Evolutionary conservation across 2,797 vertebrate genomes (phyloP).

Genomic region (Arctocebus calabarensis): DNA sequence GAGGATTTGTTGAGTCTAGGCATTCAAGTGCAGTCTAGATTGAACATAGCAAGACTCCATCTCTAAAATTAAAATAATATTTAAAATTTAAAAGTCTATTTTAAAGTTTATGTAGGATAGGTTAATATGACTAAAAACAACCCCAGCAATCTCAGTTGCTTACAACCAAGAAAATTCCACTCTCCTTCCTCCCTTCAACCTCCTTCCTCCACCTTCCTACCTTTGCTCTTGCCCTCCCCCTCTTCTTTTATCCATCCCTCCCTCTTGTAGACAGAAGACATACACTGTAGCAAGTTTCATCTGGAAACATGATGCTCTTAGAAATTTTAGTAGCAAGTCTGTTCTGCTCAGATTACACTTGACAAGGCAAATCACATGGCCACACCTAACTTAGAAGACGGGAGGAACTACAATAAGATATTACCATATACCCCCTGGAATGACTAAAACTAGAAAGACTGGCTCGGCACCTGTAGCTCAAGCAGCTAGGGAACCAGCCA

Average conservation of each 20-base stretch:
- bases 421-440: background rate
- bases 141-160: background rate
- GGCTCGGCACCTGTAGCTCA: background rate
- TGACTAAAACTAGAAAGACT: constrained; percentile 7
- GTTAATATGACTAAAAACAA: background rate
- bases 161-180: background rate
- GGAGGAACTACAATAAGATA: background rate
- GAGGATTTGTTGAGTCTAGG: no score
- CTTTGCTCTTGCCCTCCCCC: background rate
- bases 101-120: background rate
- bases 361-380: background rate
- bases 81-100: background rate
- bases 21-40: no score
- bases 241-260: no score
- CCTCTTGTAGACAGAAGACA: no score
- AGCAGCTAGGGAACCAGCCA: no score
- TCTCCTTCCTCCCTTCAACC: no score
- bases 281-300: no score
- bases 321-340: no score
- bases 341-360: background rate
- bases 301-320: no score
- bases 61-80: no score
- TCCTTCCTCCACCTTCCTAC: no score
- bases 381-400: background rate
- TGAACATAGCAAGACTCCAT: no score